Evolutionary conservation across 2,888 invertebrate genomes (phyloP).

Genomic region (Apodemia mormo): DNA sequence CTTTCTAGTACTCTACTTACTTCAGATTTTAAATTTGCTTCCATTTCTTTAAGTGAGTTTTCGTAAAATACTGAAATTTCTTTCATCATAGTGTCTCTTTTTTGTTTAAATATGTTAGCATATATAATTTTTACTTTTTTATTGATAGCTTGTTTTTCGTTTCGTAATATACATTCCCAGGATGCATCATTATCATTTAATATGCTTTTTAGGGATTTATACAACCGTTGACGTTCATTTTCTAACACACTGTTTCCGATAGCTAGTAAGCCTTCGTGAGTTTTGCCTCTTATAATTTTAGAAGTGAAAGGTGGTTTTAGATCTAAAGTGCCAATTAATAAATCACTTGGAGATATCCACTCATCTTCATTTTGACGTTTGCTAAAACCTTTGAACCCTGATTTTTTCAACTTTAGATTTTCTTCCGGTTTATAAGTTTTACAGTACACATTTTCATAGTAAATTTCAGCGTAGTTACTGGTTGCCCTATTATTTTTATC

Average conservation of each 20-base stretch:
- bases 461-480: constrained; percentile 65
- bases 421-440: constrained; percentile 6
- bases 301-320: constrained; percentile 70
- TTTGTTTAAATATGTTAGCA: constrained; percentile 51
- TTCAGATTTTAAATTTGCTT: constrained; percentile 57
- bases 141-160: constrained; percentile 51
- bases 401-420: constrained; percentile 3
- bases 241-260: constrained; percentile 61
- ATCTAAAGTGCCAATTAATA: constrained; percentile 59
- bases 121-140: constrained; percentile 55
- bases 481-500: constrained; percentile 52
- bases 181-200: constrained; percentile 60
- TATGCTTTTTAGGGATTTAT: constrained; percentile 45
- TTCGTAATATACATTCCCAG: constrained; percentile 58
- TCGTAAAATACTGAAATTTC: constrained; percentile 64
- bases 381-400: constrained; percentile 16
- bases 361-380: constrained; percentile 35
- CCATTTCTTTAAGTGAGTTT: constrained; percentile 59
- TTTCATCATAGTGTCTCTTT: constrained; percentile 56
- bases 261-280: constrained; percentile 66
- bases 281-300: constrained; percentile 65
- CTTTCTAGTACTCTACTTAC: constrained; percentile 37
- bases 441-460: constrained; percentile 51
- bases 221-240: constrained; percentile 51
- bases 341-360: constrained; percentile 72